Evolutionary conservation across 2,888 invertebrate genomes (phyloP), one percentile per base, ranked within the genome.

Genomic region (Homarus gammarus): DNA sequence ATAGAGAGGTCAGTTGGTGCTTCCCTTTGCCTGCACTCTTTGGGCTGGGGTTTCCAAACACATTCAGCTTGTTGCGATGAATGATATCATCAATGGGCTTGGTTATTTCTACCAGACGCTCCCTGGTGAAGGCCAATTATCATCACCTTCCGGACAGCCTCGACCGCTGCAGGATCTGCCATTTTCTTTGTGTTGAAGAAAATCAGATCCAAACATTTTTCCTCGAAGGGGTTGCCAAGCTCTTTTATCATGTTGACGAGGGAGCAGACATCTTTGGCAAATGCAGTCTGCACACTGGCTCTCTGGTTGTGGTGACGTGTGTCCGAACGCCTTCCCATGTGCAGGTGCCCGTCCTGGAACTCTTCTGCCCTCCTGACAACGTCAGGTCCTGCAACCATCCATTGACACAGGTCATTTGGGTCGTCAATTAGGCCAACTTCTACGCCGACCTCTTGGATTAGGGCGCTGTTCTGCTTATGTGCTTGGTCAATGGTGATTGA

Each of bases 331-430:
- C 75, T 0, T 85, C 78, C 64, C 56, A 49, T 40, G 36, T 78
- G 27, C 38, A 38, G 77, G 78, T 78, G 31, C 61, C 44, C 64
- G 15, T 77, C 78, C 18, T 86, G 61, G 61, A 91, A 91, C 31
- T 91, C 86, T 51, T 79, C n/a, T 33, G 73, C 75, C 15, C 72
- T 18, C 49, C 84, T 83, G 18, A 77, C 73, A 31, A 91, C 56
- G 15, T 91, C 85, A 78, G 85, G 77, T 72, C 90, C 81, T 31
- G 87, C 88, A 38, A 91, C 64, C 87, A 91, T 87, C 90, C 90
- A 91, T 2, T 87, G 51, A 10, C 79, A 44, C 8, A 91, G 68
- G 1, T 83, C 83, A 70, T 31, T 36, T 1, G 83, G 77, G 27
- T 85, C 68, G 68, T 86, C 75, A 33, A 61, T 77, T 2, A 88